These are phyloP conservation scores for Chelonia mydas DNA, from an alignment of 2,797 vertebrate genomes.

Conservation along the genomic window DNA sequence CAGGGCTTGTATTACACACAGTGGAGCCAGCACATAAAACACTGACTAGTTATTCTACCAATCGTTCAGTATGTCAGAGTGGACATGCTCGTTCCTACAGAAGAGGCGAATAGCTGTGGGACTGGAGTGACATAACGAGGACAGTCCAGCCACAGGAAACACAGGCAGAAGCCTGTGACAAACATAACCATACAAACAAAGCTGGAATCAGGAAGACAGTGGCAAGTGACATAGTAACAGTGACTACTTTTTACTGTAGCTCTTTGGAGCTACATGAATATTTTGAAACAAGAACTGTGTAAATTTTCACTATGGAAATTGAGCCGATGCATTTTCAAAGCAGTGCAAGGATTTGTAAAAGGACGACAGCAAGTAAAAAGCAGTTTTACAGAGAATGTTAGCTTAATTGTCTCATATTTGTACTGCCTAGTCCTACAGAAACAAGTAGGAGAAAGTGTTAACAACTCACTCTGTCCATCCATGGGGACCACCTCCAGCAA, in stretches of 20 bases:
- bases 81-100: neutral
- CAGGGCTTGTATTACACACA: accelerated
- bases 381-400: neutral
- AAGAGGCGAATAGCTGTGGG: neutral
- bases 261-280: neutral
- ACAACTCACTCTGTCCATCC: neutral
- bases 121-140: accelerated
- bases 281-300: neutral
- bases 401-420: neutral
- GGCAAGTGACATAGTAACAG: neutral
- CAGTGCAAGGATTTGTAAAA: accelerated
- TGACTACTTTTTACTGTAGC: neutral
- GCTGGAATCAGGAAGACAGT: neutral
- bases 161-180: neutral
- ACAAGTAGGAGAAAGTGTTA: neutral
- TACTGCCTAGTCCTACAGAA: neutral
- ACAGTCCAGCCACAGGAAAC: neutral
- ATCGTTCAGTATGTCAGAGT: neutral
- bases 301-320: neutral
- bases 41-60: accelerated
- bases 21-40: neutral
- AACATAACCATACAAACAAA: neutral
- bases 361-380: neutral
- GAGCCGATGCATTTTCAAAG: neutral
- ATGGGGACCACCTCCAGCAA: neutral